Evolutionary conservation across 1,140 invertebrate species (phyloP).

Genomic region (Aphidius gifuensis): DNA sequence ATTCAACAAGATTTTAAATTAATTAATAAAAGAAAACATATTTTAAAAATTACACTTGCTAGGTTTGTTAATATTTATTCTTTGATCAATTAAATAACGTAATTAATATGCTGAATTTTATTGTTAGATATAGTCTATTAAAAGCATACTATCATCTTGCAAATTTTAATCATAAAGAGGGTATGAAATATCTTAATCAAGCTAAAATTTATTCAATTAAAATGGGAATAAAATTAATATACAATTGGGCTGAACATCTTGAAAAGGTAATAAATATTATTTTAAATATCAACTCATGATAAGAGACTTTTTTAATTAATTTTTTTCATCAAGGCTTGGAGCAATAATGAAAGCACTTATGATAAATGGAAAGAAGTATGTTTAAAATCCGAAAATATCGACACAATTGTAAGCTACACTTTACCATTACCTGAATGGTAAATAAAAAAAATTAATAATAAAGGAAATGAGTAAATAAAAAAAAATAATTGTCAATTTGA

Average conservation of each 20-base stretch:
- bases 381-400: conserved; percentile 37
- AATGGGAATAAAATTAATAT: conserved; percentile 36
- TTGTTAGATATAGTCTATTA: conserved; percentile 40
- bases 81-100: background rate
- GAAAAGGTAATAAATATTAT: conserved; percentile 36
- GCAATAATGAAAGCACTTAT: background rate
- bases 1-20: conserved; percentile 37
- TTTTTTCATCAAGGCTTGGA: background rate
- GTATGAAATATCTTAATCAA: conserved; percentile 34
- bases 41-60: conserved; percentile 36
- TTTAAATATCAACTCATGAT: background rate
- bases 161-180: conserved; percentile 27
- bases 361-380: conserved; percentile 24
- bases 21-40: conserved; percentile 34
- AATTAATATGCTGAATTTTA: background rate
- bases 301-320: background rate
- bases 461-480: background rate
- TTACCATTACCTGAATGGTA: conserved; percentile 39
- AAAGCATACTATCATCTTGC: conserved; percentile 46
- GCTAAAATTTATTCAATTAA: conserved; percentile 33
- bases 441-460: conserved; percentile 2
- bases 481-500: background rate
- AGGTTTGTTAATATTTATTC: conserved; percentile 34
- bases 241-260: conserved; percentile 43
- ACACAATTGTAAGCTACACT: conserved; percentile 35